phyloP scores from a whole-genome alignment of 2,113 vertebrate genomes.

The Todiramphus saurophagus region DNA sequence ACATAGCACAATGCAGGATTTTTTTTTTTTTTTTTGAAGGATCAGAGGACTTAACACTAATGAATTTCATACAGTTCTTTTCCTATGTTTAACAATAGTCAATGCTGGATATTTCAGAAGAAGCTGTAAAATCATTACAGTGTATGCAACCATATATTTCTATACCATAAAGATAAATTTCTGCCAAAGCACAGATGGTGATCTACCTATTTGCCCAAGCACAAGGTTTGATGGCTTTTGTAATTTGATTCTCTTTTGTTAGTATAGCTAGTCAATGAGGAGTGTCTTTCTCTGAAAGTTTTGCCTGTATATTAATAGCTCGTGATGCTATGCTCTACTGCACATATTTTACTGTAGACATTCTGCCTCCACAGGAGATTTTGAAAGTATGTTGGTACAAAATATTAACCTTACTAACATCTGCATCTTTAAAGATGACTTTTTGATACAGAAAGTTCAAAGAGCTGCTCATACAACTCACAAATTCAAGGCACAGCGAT shows the following conservation, averaged over 20 bases:
- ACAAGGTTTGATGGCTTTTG: background rate
- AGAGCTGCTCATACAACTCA: background rate
- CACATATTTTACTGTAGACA: background rate
- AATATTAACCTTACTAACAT: background rate
- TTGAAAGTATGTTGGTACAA: background rate
- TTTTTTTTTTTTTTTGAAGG: background rate
- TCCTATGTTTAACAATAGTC: background rate
- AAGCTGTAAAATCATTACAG: background rate
- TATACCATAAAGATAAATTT: background rate
- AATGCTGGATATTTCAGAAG: background rate
- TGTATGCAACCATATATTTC: background rate
- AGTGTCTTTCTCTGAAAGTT: slow-evolving; percentile 26
- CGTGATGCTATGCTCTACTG: background rate
- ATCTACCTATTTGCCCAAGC: background rate
- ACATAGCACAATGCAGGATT: background rate
- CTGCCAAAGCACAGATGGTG: background rate
- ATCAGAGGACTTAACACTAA: background rate
- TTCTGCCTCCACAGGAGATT: background rate
- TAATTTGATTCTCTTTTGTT: slow-evolving; percentile 8
- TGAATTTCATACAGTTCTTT: background rate
- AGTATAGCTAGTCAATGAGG: background rate
- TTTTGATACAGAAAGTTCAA: background rate
- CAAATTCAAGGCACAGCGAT: background rate
- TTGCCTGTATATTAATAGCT: background rate
- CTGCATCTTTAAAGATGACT: background rate